Base-by-base conservation (phyloP, 2,113 vertebrate species). In the Nothoprocta pentlandii region DNA sequence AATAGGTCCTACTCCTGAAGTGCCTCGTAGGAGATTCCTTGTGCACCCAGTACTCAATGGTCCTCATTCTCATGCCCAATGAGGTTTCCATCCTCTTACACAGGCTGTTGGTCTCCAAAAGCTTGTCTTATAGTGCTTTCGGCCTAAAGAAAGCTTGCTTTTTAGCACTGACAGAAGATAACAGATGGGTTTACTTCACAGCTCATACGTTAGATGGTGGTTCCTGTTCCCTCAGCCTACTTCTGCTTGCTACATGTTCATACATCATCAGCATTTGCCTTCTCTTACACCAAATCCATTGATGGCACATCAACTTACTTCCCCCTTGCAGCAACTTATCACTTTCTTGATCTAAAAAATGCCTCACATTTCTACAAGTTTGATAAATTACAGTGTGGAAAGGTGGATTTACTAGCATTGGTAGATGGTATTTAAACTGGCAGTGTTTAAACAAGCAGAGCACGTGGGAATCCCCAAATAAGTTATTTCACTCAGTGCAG, bases 221-320 rank as follows among this genome's bases (percentile, higher is more conserved):
- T 76, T 89, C 46, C 69, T 76, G 53, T 69, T 80, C 74, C 76
- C 78, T 75, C 81, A 64, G 39, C n/a, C 26, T 68, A 62, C 58
- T 76, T 75, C 25, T 9, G 12, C 22, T 68, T 70, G 9, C 51
- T 78, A 3, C 22, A 2, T 39, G 66, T 42, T 79, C 56, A 69
- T 59, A 78, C 15, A 64, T 42, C 54, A 94, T 39, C 42, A 76
- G 28, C 32, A 12, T 85, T 95, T 78, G 25, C 79, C 94, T 80
- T 46, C 49, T 83, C 26, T 14, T 15, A 11, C 32, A 51, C 25
- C 19, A 71, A 46, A 84, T 88, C 20, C 61, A 75, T n/a, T 32
- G 25, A 23, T 76, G 26, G 23, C 74, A 28, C 44, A 81, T 15
- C 7, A 61, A 36, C 32, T 59, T 69, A 56, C n/a, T 62, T 66